These are phyloP conservation scores for Phaonia tiefii DNA, from an alignment of 2,888 invertebrate genomes.

Conservation along the genomic window DNA sequence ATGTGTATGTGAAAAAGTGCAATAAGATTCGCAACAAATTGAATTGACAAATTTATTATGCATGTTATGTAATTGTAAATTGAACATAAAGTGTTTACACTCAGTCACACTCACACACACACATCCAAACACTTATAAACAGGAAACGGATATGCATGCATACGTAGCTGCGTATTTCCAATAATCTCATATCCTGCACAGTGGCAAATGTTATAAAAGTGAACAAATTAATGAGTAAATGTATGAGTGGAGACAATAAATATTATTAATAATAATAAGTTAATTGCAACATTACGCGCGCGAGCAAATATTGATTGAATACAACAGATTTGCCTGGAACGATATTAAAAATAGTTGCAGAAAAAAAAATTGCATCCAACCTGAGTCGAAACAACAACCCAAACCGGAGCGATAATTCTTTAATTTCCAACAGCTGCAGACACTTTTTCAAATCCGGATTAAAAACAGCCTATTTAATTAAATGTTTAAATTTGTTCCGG, in stretches of 20 bases:
- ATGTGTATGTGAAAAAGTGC: not conserved
- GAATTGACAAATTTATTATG: slow-evolving; percentile 60
- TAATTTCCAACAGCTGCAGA: not conserved
- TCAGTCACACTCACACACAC: not conserved
- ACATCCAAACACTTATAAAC: not conserved
- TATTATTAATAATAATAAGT: slow-evolving; percentile 30
- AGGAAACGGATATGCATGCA: not conserved
- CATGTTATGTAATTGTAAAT: slow-evolving; percentile 23
- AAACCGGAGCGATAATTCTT: not conserved
- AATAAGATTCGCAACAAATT: slow-evolving; percentile 41
- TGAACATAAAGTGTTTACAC: not conserved
- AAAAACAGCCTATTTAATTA: too few relatives aligned
- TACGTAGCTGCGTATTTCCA: too few relatives aligned
- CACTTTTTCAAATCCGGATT: not conserved
- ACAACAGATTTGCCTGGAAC: not conserved
- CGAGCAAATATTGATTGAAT: slow-evolving; percentile 17
- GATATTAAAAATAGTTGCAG: too few relatives aligned
- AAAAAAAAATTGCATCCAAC: too few relatives aligned
- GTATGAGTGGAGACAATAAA: not conserved
- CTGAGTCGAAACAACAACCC: slow-evolving; percentile 5
- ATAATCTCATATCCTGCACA: too few relatives aligned
- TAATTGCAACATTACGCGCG: slow-evolving; percentile 1
- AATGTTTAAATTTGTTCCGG: too few relatives aligned
- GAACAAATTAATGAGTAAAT: slow-evolving; percentile 27
- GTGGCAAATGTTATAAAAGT: slow-evolving; percentile 1